phyloP scores from a whole-genome alignment of 2,888 invertebrate genomes.

The Dryocosmus kuriphilus region DNA sequence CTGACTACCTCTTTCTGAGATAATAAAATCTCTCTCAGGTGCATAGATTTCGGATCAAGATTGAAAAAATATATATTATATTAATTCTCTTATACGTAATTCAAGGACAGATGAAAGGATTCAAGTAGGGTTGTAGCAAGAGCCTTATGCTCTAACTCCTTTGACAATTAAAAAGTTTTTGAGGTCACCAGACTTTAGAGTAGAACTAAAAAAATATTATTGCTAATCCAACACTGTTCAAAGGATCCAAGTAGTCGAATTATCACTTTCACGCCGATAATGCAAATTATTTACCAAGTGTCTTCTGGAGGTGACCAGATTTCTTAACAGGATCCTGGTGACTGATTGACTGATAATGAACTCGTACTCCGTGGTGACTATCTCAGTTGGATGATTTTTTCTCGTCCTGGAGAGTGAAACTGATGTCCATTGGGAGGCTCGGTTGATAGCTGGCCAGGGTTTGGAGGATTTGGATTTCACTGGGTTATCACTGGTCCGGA shows the following conservation, averaged over 20 bases:
- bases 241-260: not conserved
- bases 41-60: not conserved
- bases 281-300: slow-evolving; percentile 4
- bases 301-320: not conserved
- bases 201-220: not conserved
- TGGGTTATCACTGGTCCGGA: slow-evolving; percentile 3
- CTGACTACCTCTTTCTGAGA: not conserved
- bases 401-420: slow-evolving; percentile 1
- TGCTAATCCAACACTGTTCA: not conserved
- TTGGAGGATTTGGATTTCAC: not conserved
- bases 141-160: too few species aligned
- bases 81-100: too few species aligned
- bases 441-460: not conserved
- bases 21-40: too few species aligned
- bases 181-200: not conserved
- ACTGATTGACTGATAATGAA: not conserved
- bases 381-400: not conserved
- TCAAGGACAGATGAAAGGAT: too few species aligned
- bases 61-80: too few species aligned
- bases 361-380: not conserved
- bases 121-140: too few species aligned
- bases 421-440: not conserved
- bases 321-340: not conserved
- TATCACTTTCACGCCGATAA: not conserved
- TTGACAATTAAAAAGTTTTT: not conserved